Conservation (phyloP, 2,797 vertebrate species). For the Fistularia commersonii region DNA sequence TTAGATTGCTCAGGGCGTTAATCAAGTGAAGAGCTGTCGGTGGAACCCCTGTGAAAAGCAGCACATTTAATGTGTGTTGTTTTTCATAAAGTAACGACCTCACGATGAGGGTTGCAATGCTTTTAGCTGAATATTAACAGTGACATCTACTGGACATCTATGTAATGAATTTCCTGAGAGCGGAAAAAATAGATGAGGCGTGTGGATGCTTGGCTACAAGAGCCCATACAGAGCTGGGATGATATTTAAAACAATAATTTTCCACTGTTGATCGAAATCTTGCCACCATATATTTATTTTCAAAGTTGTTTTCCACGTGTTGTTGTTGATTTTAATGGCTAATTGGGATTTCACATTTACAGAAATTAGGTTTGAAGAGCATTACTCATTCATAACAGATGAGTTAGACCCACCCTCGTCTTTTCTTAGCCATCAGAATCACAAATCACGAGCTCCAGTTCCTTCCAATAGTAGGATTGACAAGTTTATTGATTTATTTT, state of each 20-base stretch:
- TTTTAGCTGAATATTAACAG: slow-evolving; percentile 48
- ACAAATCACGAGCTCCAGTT: too few species aligned
- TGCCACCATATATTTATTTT: slow-evolving; percentile 13
- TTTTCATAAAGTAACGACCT: neutral
- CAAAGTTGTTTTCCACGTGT: neutral
- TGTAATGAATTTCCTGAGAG: neutral
- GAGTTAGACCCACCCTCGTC: too few species aligned
- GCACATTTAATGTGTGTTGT: neutral
- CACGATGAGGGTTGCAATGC: neutral
- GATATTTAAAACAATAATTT: neutral
- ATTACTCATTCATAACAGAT: too few species aligned
- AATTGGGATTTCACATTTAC: slow-evolving; percentile 1
- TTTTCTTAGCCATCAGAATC: too few species aligned
- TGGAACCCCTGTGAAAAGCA: too few species aligned
- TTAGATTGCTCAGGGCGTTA: too few species aligned
- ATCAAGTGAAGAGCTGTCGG: too few species aligned
- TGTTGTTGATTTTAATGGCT: neutral
- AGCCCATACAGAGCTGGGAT: neutral
- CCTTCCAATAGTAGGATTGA: too few species aligned
- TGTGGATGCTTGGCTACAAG: neutral
- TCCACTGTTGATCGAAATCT: slow-evolving; percentile 4
- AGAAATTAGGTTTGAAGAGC: neutral
- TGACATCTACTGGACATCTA: slow-evolving; percentile 62
- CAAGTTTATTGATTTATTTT: too few species aligned
- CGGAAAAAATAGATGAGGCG: neutral